Conservation (phyloP, 1,140 invertebrate species). For the Halotydeus destructor region DNA sequence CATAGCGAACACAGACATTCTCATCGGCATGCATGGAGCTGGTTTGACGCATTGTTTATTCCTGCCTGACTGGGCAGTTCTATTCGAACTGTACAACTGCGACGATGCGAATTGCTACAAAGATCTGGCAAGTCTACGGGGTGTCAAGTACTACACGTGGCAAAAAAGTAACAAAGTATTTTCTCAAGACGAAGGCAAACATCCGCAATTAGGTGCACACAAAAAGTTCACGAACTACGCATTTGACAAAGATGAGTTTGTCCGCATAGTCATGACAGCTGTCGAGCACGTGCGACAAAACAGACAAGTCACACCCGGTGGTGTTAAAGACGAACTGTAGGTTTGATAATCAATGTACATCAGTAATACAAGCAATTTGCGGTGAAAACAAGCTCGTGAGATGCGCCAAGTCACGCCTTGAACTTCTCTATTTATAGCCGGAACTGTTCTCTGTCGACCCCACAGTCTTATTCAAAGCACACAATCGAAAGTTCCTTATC, state of each 20-base stretch:
- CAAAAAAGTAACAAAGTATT: conserved; percentile 46
- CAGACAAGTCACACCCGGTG: background rate
- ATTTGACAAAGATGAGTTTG: conserved; percentile 71
- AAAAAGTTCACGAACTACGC: conserved; percentile 90
- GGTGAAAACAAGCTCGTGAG: background rate
- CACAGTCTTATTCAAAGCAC: background rate
- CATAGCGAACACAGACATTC: conserved; percentile 70
- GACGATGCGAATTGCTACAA: conserved; percentile 82
- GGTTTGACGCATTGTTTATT: conserved; percentile 87
- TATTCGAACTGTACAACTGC: conserved; percentile 93
- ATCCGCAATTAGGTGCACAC: conserved; percentile 71
- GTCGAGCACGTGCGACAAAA: conserved; percentile 39
- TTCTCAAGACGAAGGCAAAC: conserved; percentile 52
- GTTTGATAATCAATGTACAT: background rate
- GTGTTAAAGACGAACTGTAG: background rate
- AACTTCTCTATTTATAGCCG: background rate
- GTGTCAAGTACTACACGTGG: conserved; percentile 87
- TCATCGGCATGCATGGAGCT: conserved; percentile 93
- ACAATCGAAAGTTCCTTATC: no score
- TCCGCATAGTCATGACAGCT: conserved; percentile 46
- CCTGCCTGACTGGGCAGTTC: conserved; percentile 80
- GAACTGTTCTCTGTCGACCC: background rate
- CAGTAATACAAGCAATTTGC: background rate
- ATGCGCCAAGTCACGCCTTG: background rate
- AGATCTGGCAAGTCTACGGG: conserved; percentile 71